phyloP scores from a whole-genome alignment of 2,888 invertebrate genomes.

The Eilema depressum region DNA sequence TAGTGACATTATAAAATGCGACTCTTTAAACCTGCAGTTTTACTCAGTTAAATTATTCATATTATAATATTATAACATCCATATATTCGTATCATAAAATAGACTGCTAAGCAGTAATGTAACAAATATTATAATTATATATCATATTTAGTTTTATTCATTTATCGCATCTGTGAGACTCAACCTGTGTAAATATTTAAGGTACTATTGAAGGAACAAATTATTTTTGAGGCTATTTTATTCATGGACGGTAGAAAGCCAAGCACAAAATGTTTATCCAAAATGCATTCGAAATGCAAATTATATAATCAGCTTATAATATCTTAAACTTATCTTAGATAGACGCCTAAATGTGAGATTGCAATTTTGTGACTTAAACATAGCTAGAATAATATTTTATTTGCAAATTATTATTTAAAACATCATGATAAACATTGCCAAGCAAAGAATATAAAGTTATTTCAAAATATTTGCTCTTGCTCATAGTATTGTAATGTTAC shows the following conservation, averaged over 20 bases:
- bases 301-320: conserved; percentile 57
- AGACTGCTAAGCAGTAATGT: conserved; percentile 61
- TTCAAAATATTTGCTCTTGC: conserved; percentile 32
- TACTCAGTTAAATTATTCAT: conserved; percentile 20
- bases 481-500: conserved; percentile 39
- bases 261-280: conserved; percentile 55
- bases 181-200: conserved; percentile 9
- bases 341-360: conserved; percentile 51
- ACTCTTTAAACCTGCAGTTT: conserved; percentile 22
- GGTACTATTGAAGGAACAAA: conserved; percentile 36
- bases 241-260: conserved; percentile 71
- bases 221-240: conserved; percentile 32
- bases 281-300: conserved; percentile 74
- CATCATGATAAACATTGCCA: conserved; percentile 24
- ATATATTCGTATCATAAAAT: conserved; percentile 56
- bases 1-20: conserved; percentile 33
- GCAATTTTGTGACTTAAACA: conserved; percentile 57
- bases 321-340: conserved; percentile 51
- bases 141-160: conserved; percentile 20
- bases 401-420: conserved; percentile 29
- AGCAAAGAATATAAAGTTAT: conserved; percentile 23
- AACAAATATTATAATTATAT: conserved; percentile 43
- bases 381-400: conserved; percentile 19
- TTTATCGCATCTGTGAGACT: conserved; percentile 20
- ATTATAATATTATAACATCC: conserved; percentile 39